Base-by-base conservation (phyloP, 1,140 invertebrate species). In the Lepidostoma basale region DNA sequence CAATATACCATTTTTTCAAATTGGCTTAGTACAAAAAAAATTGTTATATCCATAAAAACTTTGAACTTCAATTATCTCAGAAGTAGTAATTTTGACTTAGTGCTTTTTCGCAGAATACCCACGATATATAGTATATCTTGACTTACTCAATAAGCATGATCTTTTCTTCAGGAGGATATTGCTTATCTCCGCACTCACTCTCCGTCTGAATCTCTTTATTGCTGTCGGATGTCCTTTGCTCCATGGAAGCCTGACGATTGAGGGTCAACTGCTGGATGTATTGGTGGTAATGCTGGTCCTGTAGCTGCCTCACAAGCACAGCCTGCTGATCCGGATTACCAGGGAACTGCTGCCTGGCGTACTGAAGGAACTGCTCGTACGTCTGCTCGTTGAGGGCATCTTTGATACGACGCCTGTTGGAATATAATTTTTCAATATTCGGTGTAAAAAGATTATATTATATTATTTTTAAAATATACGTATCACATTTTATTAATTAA, bases 241-340 rank as follows among this genome's bases (percentile, higher is more conserved):
- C 26, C 62, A 73, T 36, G 77, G 72, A 79, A 0, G 78, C 77
- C 56, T 86, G 82, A 66, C 86, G 78, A 58, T 87, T 84, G 5
- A 84, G 79, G 0, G 84, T 76, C 18, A 90, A 74, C 76, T 94
- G 95, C 76, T 97, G 92, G 89, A 98, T 97, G 77, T 98, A 99
- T 76, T 98, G 96, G 76, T 98, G 94, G 78, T 98, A 99, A 82
- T 99, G 97, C 75, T 98, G 95, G 73, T 98, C 96, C 83, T 98
- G 97, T 36, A 99, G 79, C 76, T 98, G 96, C 45, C 89, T 85
- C 54, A 99, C 95, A 14, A 98, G 82, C 52, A 95, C 88, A 1
- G 92, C 94, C 87, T 98, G 97, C 85, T 98, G 93, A 74, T 97
- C 94, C 6, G 91, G 90, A 82, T 86, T 87, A 10, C 92, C 93